Evolutionary conservation across 2,888 invertebrate genomes (phyloP).

Genomic region (Minunthozetes semirufus): DNA sequence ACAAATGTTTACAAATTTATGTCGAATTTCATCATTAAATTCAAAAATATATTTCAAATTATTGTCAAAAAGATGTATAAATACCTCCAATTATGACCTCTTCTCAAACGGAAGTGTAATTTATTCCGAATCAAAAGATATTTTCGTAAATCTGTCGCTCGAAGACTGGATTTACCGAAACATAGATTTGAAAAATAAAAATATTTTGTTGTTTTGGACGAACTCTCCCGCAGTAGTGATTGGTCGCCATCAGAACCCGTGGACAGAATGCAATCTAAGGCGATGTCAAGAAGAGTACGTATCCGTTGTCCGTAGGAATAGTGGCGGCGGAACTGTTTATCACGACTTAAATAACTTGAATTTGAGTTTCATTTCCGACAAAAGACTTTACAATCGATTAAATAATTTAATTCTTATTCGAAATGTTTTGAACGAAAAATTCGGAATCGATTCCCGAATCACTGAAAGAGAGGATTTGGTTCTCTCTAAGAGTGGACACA

Average conservation of each 20-base stretch:
- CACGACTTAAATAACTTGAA: constrained; percentile 91
- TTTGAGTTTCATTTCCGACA: constrained; percentile 79
- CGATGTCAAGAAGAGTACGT: constrained; percentile 62
- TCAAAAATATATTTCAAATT: not conserved
- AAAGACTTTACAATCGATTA: constrained; percentile 72
- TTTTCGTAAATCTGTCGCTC: constrained; percentile 85
- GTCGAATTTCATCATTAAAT: not conserved
- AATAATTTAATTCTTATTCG: constrained; percentile 81
- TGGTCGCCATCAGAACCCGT: constrained; percentile 94
- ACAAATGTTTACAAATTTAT: not conserved
- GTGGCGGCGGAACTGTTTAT: constrained; percentile 92
- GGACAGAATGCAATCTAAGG: constrained; percentile 77
- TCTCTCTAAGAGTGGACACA: constrained; percentile 52
- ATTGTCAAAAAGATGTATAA: not conserved
- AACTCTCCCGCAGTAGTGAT: constrained; percentile 92
- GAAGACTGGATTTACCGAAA: constrained; percentile 84
- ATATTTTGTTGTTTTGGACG: constrained; percentile 77
- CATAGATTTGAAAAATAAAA: constrained; percentile 6
- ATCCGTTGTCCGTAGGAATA: constrained; percentile 75
- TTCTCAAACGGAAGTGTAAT: not conserved
- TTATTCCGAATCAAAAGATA: constrained; percentile 54
- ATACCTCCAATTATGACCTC: not conserved
- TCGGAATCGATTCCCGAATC: constrained; percentile 67
- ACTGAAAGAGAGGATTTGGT: constrained; percentile 80
- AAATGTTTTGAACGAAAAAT: constrained; percentile 70